Percentiles rank a stretch among this genome's conserved stretches.
These are phyloP conservation scores for Ciconia stormi DNA, from an alignment of 2,113 vertebrate species.

Conservation along the genomic window DNA sequence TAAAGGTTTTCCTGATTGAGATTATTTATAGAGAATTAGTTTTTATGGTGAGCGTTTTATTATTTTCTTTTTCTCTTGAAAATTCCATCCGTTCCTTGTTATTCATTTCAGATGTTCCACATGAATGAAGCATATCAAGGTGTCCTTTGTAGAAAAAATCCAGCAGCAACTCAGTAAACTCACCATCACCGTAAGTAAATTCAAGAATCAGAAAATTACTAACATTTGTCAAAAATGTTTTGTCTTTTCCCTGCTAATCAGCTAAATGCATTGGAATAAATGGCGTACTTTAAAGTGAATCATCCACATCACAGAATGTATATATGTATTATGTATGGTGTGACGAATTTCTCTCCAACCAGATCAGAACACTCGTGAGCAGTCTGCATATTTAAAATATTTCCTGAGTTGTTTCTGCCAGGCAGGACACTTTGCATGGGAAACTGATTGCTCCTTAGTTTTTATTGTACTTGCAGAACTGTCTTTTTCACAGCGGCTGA, in stretches of 20 bases:
- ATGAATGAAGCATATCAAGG: neutral
- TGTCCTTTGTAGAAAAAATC: neutral
- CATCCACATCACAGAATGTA: neutral
- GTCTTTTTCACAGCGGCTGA: neutral
- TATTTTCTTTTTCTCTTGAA: slow-evolving; percentile 43
- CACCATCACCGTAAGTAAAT: slow-evolving; percentile 20
- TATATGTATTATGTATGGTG: neutral
- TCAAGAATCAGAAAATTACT: neutral
- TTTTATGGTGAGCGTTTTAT: slow-evolving; percentile 37
- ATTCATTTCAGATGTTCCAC: slow-evolving; percentile 44
- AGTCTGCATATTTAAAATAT: neutral
- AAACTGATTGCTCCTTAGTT: neutral
- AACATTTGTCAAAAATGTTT: neutral
- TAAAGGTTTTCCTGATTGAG: slow-evolving; percentile 32
- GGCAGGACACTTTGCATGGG: neutral
- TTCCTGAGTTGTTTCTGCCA: neutral
- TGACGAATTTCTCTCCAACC: neutral
- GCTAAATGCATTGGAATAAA: neutral
- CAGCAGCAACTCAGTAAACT: slow-evolving; percentile 15
- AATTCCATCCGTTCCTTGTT: neutral
- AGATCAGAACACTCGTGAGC: neutral
- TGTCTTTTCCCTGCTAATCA: neutral
- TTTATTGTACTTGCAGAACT: neutral
- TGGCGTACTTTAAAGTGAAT: fast-evolving
- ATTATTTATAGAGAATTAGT: slow-evolving; percentile 42